Percentiles rank a stretch among this genome's conserved stretches.
phyloP scores from a whole-genome alignment of 2,888 invertebrate species.

The Isoperla grammatica region DNA sequence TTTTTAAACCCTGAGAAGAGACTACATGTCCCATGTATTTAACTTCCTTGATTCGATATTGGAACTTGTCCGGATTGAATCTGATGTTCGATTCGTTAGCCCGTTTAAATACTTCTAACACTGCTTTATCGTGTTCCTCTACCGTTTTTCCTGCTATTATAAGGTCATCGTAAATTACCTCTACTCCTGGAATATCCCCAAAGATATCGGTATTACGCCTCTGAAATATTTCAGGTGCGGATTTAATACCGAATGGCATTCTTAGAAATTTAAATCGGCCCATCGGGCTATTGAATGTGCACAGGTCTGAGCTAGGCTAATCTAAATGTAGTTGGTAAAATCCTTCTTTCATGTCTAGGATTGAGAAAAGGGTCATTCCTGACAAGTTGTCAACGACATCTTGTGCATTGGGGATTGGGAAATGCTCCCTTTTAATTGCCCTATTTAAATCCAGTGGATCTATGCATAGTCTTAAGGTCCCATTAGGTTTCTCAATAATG shows the following conservation, averaged over 20 bases:
- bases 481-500: conserved; percentile 10
- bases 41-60: conserved; percentile 33
- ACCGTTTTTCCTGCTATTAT: conserved; percentile 32
- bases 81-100: conserved; percentile 30
- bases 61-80: conserved; percentile 34
- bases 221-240: conserved; percentile 6
- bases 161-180: conserved; percentile 40
- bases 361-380: conserved; percentile 19
- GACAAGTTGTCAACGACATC: background rate
- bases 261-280: conserved; percentile 24
- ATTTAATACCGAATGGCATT: conserved; percentile 24
- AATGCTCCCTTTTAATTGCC: background rate
- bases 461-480: conserved; percentile 1
- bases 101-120: conserved; percentile 21
- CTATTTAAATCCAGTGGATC: conserved; percentile 4
- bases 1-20: conserved; percentile 35
- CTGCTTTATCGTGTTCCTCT: conserved; percentile 8
- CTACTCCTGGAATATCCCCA: conserved; percentile 38
- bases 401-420: background rate
- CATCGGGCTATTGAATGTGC: conserved; percentile 24
- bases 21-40: conserved; percentile 31
- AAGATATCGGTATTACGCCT: conserved; percentile 35
- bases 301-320: conserved; percentile 21
- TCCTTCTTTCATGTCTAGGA: conserved; percentile 24
- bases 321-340: conserved; percentile 24